A percentile compares a stretch with the other conserved stretches of the same genome.
These are phyloP conservation scores for Mastomys natalensis DNA, from an alignment of 2,113 vertebrate genomes.

Conservation along the genomic window DNA sequence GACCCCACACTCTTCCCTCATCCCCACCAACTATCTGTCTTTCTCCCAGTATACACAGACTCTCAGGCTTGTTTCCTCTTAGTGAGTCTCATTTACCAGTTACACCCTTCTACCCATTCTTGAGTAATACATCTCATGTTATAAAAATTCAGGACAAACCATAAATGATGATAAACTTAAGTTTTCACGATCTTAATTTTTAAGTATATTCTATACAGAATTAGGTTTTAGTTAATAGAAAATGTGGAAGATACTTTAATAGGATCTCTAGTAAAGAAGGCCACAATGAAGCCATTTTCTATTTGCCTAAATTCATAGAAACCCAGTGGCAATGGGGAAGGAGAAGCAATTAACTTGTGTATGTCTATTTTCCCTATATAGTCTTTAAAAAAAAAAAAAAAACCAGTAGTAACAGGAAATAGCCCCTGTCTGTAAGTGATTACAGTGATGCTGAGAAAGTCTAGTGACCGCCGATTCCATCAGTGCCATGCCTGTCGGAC, in stretches of 20 bases:
- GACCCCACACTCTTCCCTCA: background rate
- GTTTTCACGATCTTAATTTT: background rate
- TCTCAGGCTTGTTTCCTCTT: background rate
- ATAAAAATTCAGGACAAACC: slow-evolving; percentile 47
- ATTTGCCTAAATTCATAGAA: slow-evolving; percentile 50
- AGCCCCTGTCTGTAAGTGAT: background rate
- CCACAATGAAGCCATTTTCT: slow-evolving; percentile 33
- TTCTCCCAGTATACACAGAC: background rate
- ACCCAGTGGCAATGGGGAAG: background rate
- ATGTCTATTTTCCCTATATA: background rate
- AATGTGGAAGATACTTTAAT: background rate
- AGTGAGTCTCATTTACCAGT: background rate
- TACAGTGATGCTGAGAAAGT: slow-evolving; percentile 18
- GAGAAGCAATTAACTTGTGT: background rate
- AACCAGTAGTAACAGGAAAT: background rate
- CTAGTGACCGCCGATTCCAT: slow-evolving; percentile 39
- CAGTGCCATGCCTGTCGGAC: background rate
- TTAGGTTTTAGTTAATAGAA: slow-evolving; percentile 40
- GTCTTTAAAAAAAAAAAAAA: slow-evolving; percentile 34
- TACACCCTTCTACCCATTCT: background rate
- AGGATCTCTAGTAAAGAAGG: background rate
- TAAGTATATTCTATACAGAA: slow-evolving; percentile 36
- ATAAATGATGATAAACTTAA: background rate
- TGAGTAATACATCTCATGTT: background rate
- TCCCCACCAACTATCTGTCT: background rate